Evolutionary conservation across 2,113 vertebrate species (phyloP).

Genomic region (Callipepla squamata): DNA sequence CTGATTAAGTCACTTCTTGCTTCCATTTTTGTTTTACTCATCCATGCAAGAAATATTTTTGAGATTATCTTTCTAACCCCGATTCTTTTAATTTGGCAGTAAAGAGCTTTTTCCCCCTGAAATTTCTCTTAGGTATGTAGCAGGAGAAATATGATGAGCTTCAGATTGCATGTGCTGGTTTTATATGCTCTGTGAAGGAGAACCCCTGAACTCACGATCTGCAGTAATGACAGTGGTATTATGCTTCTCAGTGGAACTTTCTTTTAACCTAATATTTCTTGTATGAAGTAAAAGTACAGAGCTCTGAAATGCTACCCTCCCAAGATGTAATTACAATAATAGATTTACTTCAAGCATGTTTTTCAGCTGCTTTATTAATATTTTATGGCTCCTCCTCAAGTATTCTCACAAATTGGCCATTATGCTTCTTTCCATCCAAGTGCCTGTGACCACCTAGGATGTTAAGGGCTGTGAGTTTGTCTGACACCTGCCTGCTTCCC

Average conservation of each 20-base stretch:
- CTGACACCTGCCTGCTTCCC: not conserved
- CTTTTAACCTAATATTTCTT: not conserved
- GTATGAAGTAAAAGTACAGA: not conserved
- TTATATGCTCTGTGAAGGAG: not conserved
- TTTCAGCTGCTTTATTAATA: constrained; percentile 21
- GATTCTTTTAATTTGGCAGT: constrained; percentile 37
- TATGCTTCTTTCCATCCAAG: not conserved
- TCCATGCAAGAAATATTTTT: not conserved
- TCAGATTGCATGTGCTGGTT: not conserved
- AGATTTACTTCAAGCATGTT: not conserved
- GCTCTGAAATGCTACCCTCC: not conserved
- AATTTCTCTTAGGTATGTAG: not conserved
- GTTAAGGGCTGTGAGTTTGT: not conserved
- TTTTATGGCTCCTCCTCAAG: constrained; percentile 30
- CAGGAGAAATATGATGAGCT: not conserved
- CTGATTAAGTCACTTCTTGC: not conserved
- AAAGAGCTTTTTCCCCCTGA: not conserved
- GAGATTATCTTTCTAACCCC: constrained; percentile 6
- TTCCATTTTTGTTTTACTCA: not conserved
- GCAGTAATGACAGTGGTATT: not conserved
- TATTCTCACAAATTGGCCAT: constrained; percentile 39
- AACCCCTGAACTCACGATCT: not conserved
- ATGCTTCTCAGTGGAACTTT: not conserved
- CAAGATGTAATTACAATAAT: not conserved
- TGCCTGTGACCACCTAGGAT: not conserved